Base-by-base conservation (phyloP, 2,888 invertebrate species). In the Prenolepis imparis region DNA sequence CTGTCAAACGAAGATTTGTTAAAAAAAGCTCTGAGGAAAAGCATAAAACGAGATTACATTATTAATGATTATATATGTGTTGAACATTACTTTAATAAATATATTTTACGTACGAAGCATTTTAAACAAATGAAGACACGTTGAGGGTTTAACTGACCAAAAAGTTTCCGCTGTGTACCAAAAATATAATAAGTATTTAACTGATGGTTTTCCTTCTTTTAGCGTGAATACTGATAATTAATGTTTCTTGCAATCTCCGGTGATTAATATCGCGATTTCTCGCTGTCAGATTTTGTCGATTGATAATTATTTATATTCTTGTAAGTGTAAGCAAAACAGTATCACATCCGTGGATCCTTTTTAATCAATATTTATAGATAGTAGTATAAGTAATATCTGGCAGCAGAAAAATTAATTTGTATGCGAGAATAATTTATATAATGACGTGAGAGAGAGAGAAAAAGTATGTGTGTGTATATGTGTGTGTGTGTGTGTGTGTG, bases 91-190 rank as follows among this genome's bases (percentile, higher is more conserved):
- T 55, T 3, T 77, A 55, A 55, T 66, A 52, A 64, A 75, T 41
- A 21, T 36, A 78, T 78, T 52, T 57, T 68, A 68, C 15, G 39
- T 21, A 55, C 39, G 18, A 28, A n/a, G 21, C 24, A 24, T n/a
- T 44, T 59, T 59, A 48, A 57, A 57, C 28, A 32, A 32, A 4
- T 48, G 32, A 44, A 61, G 24, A 36, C 48, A 63, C 5, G 28
- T 36, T 39, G 75, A 75, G 24, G 24, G 64, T 32, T 52, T 57
- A 80, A 24, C 72, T 80, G 59, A 80, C 78, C 78, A 80, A 80
- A 78, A 80, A 59, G 36, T 80, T 70, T 59, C 59, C 59, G 59
- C 78, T 72, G 44, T 78, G 57, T 72, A 80, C 78, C 72, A 80
- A 80, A 77, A 77, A 18, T 70, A 78, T 24, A 44, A 70, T 80